A percentile compares a stretch with the other conserved stretches of the same genome.
phyloP scores from a whole-genome alignment of 2,113 vertebrate genomes.

The Apteryx mantelli region DNA sequence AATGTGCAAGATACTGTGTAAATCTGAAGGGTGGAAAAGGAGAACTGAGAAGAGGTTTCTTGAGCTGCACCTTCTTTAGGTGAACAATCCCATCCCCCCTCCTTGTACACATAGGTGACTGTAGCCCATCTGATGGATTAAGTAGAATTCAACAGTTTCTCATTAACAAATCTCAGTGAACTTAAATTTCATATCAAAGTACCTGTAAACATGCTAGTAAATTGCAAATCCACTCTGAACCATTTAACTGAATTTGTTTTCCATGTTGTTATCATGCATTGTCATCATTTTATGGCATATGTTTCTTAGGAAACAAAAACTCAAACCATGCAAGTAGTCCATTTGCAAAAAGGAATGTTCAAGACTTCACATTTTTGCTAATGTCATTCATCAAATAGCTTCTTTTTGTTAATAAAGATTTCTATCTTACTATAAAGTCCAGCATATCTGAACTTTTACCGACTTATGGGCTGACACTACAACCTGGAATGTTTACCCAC shows the following conservation, averaged over 20 bases:
- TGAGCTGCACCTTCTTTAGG: background rate
- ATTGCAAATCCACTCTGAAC: background rate
- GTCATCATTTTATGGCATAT: background rate
- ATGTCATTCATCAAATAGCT: background rate
- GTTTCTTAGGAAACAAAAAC: background rate
- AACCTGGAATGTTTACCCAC: background rate
- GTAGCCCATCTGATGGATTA: too few species aligned
- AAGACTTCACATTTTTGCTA: background rate
- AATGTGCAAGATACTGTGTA: background rate
- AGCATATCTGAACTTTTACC: background rate
- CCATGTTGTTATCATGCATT: fast-evolving
- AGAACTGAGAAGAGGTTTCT: background rate
- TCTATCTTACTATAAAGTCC: background rate
- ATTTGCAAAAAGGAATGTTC: background rate
- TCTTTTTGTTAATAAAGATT: background rate
- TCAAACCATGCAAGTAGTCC: background rate
- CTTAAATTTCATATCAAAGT: background rate
- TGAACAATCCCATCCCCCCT: background rate
- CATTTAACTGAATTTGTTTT: background rate
- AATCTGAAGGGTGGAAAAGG: background rate
- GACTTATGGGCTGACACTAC: background rate
- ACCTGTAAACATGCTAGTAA: background rate
- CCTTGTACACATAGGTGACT: background rate
- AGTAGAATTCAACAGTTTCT: background rate
- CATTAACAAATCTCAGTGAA: fast-evolving